Conservation (phyloP, 2,113 vertebrate genomes). For the Sula dactylatra region DNA sequence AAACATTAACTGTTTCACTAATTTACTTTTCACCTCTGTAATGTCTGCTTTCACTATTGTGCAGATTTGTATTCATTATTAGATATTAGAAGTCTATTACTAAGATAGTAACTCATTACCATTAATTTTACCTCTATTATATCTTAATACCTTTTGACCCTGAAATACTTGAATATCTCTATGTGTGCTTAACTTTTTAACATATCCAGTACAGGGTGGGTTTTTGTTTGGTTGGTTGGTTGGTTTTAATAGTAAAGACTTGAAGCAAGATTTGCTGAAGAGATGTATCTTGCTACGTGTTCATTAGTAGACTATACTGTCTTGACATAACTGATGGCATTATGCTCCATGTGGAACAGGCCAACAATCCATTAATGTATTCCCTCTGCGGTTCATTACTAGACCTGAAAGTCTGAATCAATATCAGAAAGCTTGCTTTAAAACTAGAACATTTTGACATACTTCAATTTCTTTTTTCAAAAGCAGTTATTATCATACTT, state of each 20-base stretch:
- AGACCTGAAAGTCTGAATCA: neutral
- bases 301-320: neutral
- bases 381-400: neutral
- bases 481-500: neutral
- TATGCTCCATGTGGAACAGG: neutral
- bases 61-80: neutral
- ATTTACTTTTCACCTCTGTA: neutral
- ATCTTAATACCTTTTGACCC: neutral
- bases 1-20: neutral
- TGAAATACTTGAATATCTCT: neutral
- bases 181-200: neutral
- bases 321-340: neutral
- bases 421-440: neutral
- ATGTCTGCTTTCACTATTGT: neutral
- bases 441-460: neutral
- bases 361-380: neutral
- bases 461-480: neutral
- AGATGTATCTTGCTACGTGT: neutral
- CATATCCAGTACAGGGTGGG: neutral
- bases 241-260: neutral
- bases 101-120: neutral
- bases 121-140: neutral
- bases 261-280: neutral
- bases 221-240: neutral
- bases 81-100: neutral